A percentile compares a stretch with the other conserved stretches of the same genome.
phyloP scores from a whole-genome alignment of 2,113 vertebrate species.

The Microcebus murinus region DNA sequence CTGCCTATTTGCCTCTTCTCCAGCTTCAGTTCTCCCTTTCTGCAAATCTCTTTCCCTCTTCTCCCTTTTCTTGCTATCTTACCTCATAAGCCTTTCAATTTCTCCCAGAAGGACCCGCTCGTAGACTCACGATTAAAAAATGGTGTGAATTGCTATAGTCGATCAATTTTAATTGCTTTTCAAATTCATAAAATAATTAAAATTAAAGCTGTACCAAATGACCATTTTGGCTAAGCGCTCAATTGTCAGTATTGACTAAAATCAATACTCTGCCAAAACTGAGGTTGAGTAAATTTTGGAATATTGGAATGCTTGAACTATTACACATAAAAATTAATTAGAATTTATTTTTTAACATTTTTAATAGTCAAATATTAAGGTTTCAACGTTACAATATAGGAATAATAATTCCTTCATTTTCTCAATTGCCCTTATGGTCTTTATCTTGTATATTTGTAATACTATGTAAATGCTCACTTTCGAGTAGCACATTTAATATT shows the following conservation, averaged over 20 bases:
- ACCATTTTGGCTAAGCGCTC: neutral
- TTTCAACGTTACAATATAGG: neutral
- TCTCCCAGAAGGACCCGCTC: neutral
- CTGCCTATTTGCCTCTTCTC: neutral
- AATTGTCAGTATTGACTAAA: neutral
- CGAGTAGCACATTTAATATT: neutral
- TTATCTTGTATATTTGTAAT: neutral
- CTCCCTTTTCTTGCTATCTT: neutral
- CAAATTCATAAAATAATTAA: conserved; percentile 23
- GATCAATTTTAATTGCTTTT: neutral
- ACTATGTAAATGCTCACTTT: neutral
- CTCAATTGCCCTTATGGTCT: neutral
- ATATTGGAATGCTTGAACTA: neutral
- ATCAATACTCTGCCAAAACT: conserved; percentile 1
- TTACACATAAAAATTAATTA: neutral
- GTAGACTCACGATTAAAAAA: neutral
- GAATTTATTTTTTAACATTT: conserved; percentile 37
- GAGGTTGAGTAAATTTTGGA: conserved; percentile 6
- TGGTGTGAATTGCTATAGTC: neutral
- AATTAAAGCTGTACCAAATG: neutral
- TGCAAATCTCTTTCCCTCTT: neutral
- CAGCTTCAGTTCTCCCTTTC: neutral
- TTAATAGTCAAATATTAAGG: neutral
- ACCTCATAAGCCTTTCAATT: neutral
- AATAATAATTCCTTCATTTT: neutral